These are phyloP conservation scores for Dynastes grantii DNA, from an alignment of 2,888 invertebrate species.

Conservation along the genomic window DNA sequence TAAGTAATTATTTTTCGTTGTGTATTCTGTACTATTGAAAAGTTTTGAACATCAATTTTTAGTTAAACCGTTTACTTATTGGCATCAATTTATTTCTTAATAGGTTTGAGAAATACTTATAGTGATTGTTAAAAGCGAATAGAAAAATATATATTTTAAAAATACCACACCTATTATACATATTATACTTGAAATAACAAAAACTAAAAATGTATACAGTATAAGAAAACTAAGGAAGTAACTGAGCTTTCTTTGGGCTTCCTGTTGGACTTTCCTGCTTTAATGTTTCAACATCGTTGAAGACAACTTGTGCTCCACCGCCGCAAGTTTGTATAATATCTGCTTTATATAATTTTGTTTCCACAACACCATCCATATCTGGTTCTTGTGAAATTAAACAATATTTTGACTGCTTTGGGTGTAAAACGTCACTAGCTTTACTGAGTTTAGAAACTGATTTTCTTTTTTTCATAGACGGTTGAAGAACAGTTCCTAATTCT, in stretches of 20 bases:
- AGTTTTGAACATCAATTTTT: no score
- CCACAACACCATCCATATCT: constrained; percentile 93
- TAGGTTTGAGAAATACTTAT: no score
- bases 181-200: no score
- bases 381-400: constrained; percentile 94
- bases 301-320: constrained; percentile 96
- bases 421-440: constrained; percentile 83
- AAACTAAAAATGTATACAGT: background rate
- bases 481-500: constrained; percentile 90
- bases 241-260: constrained; percentile 38
- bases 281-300: constrained; percentile 94
- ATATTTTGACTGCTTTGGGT: constrained; percentile 84
- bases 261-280: constrained; percentile 84
- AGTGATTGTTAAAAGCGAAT: no score
- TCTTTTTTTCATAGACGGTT: constrained; percentile 86
- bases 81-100: no score
- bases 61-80: no score
- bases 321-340: constrained; percentile 95
- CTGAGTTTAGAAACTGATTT: constrained; percentile 89
- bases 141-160: background rate
- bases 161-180: background rate
- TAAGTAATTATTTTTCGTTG: no score
- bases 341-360: constrained; percentile 94
- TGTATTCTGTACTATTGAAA: no score
- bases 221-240: background rate